Evolutionary conservation across 1,140 invertebrate genomes (phyloP).

Genomic region (Cherax quadricarinatus): DNA sequence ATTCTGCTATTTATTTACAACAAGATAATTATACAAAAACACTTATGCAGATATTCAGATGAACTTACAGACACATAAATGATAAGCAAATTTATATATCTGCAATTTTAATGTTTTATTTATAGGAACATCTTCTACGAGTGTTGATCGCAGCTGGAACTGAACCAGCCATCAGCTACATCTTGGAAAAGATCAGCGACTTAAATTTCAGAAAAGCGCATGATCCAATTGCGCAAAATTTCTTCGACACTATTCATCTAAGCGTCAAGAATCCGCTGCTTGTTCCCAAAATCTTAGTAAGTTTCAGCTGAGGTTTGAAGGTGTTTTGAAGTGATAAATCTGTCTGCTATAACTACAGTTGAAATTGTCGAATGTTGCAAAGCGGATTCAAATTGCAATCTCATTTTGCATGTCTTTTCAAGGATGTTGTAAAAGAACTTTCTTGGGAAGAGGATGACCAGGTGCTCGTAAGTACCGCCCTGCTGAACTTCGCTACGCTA

Average conservation of each 20-base stretch:
- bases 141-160: not conserved
- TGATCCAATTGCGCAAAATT: too few species aligned
- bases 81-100: too few species aligned
- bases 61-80: not conserved
- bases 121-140: not conserved
- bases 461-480: not conserved
- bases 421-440: not conserved
- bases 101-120: not conserved
- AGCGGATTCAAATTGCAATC: not conserved
- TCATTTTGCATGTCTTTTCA: not conserved
- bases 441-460: not conserved
- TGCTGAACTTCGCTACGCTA: not conserved
- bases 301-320: not conserved
- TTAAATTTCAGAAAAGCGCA: not conserved
- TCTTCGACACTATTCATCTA: not conserved
- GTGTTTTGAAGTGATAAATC: too few species aligned
- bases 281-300: not conserved
- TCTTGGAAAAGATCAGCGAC: not conserved
- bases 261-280: not conserved
- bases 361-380: not conserved
- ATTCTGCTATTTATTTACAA: too few species aligned
- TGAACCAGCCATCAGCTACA: not conserved
- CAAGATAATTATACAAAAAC: not conserved
- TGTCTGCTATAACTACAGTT: not conserved
- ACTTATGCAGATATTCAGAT: not conserved